These are phyloP conservation scores for Loriculus beryllinus DNA, from an alignment of 2,797 vertebrate genomes.

Conservation along the genomic window DNA sequence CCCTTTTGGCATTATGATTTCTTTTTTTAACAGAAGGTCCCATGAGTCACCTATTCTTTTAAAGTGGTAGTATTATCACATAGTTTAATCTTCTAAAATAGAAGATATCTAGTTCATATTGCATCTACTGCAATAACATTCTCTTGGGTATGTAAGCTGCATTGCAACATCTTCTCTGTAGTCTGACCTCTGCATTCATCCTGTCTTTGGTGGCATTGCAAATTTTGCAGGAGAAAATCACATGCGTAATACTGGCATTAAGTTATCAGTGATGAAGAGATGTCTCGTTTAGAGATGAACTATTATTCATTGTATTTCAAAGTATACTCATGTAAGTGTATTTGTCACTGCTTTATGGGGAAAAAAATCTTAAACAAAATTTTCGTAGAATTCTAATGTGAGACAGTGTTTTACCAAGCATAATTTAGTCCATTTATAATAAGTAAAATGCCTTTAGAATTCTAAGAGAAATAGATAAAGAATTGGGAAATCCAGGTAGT, in stretches of 20 bases:
- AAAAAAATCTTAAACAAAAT: background rate
- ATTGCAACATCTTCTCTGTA: background rate
- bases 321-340: background rate
- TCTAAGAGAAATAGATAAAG: background rate
- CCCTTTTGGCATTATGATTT: background rate
- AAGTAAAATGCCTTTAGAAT: background rate
- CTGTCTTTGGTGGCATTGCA: background rate
- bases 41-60: background rate
- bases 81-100: background rate
- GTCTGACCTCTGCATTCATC: background rate
- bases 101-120: background rate
- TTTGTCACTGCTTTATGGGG: background rate
- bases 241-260: background rate
- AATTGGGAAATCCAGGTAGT: conserved; percentile 46
- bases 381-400: background rate
- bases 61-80: background rate
- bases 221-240: background rate
- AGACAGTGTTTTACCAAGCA: background rate
- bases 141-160: background rate
- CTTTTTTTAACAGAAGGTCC: background rate
- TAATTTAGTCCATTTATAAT: background rate
- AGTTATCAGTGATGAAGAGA: background rate
- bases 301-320: background rate
- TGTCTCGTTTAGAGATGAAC: background rate
- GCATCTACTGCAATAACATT: background rate